Percentiles rank a stretch among this genome's conserved stretches.
phyloP scores from a whole-genome alignment of 1,140 invertebrate genomes.

The Diachasmimorpha longicaudata region DNA sequence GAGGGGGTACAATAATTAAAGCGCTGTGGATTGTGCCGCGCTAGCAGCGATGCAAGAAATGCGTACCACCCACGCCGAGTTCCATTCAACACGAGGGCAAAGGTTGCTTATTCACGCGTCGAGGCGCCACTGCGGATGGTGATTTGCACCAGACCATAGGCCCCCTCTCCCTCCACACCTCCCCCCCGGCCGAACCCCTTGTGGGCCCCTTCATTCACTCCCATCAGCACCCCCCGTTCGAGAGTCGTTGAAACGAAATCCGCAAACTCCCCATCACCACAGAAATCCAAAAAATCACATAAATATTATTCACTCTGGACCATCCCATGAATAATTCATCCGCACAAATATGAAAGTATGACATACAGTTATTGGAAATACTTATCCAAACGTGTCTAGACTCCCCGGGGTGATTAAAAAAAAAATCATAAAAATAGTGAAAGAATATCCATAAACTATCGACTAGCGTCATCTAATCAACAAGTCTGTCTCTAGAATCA shows the following conservation, averaged over 20 bases:
- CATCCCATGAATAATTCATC: slow-evolving; percentile 22
- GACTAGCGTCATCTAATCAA: slow-evolving; percentile 20
- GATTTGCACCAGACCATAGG: slow-evolving; percentile 14
- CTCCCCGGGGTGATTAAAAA: not conserved
- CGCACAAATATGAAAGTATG: not conserved
- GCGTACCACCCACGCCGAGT: slow-evolving; percentile 48
- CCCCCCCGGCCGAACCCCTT: too few species aligned
- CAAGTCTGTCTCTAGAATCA: not conserved
- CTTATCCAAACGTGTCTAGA: slow-evolving; percentile 5
- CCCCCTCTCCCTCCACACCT: not conserved
- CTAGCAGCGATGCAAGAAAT: slow-evolving; percentile 53
- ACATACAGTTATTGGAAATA: not conserved
- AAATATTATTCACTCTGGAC: not conserved
- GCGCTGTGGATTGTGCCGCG: slow-evolving; percentile 38
- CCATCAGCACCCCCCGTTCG: not conserved
- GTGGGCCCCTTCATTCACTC: not conserved
- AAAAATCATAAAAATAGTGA: slow-evolving; percentile 1
- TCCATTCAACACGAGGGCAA: slow-evolving; percentile 28
- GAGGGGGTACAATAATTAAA: not conserved
- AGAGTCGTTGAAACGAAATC: not conserved
- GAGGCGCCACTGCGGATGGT: slow-evolving; percentile 51
- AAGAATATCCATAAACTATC: slow-evolving; percentile 14
- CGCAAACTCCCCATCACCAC: not conserved
- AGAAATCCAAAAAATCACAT: not conserved
- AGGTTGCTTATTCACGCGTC: slow-evolving; percentile 58